These are phyloP conservation scores for Hirundichthys speculiger DNA, from an alignment of 2,113 vertebrate species.

Conservation along the genomic window DNA sequence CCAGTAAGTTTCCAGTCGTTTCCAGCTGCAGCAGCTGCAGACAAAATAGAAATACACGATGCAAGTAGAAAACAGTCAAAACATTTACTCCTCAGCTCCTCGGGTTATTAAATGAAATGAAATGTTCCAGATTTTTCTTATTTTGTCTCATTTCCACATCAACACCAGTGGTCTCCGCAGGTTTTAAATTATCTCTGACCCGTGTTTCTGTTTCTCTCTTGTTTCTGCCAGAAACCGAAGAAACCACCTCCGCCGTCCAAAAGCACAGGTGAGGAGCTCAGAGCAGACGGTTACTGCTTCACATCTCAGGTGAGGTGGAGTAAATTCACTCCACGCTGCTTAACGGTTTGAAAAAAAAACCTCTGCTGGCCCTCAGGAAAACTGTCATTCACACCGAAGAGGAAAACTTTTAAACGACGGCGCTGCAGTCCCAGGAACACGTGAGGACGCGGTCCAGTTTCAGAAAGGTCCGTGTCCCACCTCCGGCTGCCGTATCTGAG, in stretches of 20 bases:
- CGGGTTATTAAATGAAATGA: too few species aligned
- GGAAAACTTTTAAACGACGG: too few species aligned
- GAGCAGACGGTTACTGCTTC: fast-evolving
- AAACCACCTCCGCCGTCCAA: slow-evolving; percentile 74
- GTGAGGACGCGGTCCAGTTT: too few species aligned
- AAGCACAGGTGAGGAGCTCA: slow-evolving; percentile 50
- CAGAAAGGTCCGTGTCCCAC: slow-evolving; percentile 15
- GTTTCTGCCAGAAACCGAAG: slow-evolving; percentile 62
- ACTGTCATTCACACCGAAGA: too few species aligned
- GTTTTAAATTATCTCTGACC: background rate
- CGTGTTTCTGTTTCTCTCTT: background rate
- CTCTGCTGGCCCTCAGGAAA: too few species aligned
- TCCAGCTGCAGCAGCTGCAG: too few species aligned
- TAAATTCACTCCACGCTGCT: too few species aligned
- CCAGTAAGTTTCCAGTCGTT: too few species aligned
- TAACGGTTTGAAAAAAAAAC: too few species aligned
- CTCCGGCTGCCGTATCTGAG: too few species aligned
- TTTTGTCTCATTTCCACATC: background rate
- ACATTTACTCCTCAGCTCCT: background rate
- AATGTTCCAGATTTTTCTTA: background rate
- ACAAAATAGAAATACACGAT: background rate
- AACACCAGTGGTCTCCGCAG: background rate
- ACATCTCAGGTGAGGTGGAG: too few species aligned
- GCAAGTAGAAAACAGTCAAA: background rate
- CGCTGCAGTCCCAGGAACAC: too few species aligned